A percentile compares a stretch with the other conserved stretches of the same genome.
Conservation (phyloP, 2,113 vertebrate genomes). For the Psophia crepitans region DNA sequence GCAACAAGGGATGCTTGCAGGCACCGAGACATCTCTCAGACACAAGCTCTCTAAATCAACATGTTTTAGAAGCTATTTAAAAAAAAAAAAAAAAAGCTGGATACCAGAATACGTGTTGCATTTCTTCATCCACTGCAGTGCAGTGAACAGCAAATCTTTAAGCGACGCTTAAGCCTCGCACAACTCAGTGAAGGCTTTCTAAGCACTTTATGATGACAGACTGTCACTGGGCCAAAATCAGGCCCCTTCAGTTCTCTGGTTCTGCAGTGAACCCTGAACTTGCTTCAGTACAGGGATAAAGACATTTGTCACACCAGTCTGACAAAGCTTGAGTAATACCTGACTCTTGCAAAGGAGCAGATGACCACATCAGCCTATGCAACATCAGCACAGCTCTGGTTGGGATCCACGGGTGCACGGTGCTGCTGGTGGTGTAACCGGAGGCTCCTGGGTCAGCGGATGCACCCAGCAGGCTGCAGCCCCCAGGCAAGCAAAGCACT, state of each 20-base stretch:
- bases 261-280: not conserved
- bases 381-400: not conserved
- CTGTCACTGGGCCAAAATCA: not conserved
- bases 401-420: too few relatives aligned
- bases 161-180: not conserved
- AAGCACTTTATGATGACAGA: not conserved
- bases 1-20: not conserved
- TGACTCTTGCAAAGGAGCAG: not conserved
- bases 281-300: not conserved
- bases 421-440: accelerated
- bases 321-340: not conserved
- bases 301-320: not conserved
- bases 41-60: not conserved
- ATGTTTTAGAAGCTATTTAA: not conserved
- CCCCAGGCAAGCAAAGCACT: not conserved
- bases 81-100: not conserved
- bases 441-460: too few relatives aligned
- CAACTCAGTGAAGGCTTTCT: not conserved
- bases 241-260: not conserved
- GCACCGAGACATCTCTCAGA: not conserved
- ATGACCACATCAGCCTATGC: not conserved
- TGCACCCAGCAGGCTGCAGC: not conserved
- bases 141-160: not conserved
- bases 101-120: not conserved
- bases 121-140: not conserved